phyloP scores from a whole-genome alignment of 2,797 vertebrate genomes.

The Melanotaenia maccullochi region DNA sequence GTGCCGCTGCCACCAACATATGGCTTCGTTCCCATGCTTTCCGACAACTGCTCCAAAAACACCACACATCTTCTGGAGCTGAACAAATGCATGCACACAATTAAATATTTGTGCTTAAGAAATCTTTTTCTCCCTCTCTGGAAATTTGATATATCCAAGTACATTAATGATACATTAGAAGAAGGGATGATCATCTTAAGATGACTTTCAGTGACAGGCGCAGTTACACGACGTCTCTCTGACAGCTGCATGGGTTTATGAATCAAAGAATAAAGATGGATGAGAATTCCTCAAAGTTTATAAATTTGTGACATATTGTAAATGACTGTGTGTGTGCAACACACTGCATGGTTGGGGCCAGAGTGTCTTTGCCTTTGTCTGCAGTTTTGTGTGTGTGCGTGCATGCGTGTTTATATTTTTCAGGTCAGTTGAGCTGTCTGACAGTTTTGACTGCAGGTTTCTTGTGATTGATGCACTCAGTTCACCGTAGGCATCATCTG shows the following conservation, averaged over 20 bases:
- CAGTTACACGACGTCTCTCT: too few relatives aligned
- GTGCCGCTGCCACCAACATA: constrained; percentile 16
- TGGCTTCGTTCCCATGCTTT: constrained; percentile 34
- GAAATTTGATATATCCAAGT: not conserved
- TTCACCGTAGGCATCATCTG: constrained; percentile 24
- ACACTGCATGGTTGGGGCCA: not conserved
- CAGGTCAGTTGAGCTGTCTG: constrained; percentile 56
- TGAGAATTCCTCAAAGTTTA: too few relatives aligned
- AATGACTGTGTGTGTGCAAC: not conserved
- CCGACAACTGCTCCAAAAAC: not conserved
- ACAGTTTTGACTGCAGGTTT: constrained; percentile 11
- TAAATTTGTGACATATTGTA: too few relatives aligned
- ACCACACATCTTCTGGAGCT: not conserved
- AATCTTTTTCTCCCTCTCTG: not conserved
- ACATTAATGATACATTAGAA: not conserved
- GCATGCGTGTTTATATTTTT: constrained; percentile 10
- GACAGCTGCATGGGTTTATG: too few relatives aligned
- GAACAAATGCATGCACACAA: not conserved
- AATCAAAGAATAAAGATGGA: too few relatives aligned
- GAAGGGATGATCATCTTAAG: not conserved
- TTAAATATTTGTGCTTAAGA: too few relatives aligned
- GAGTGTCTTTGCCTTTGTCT: too few relatives aligned
- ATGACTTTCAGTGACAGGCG: not conserved
- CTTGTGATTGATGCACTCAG: constrained; percentile 40
- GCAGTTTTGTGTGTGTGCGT: constrained; percentile 1